Conservation (phyloP, 2,797 vertebrate genomes). For the Dendrocincla tyrannina region DNA sequence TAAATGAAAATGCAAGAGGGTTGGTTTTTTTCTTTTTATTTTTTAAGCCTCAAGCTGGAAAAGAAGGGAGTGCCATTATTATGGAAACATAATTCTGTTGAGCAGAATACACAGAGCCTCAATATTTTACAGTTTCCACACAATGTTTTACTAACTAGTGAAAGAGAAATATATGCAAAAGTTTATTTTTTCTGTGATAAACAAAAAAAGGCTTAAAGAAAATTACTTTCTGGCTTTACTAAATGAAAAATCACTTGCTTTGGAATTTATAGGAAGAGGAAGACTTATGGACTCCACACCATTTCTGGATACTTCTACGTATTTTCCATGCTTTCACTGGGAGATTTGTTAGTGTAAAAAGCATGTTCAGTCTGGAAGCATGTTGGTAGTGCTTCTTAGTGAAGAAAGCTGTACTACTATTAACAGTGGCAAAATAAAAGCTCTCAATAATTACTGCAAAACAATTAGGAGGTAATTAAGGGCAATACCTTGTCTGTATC, state of each 20-base stretch:
- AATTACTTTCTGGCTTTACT: not conserved
- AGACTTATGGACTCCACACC: not conserved
- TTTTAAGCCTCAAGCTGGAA: not conserved
- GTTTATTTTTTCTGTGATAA: not conserved
- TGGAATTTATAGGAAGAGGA: not conserved
- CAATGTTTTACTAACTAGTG: not conserved
- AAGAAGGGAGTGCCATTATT: not conserved
- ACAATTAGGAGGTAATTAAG: constrained; percentile 46
- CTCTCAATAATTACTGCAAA: constrained; percentile 16
- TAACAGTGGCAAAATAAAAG: constrained; percentile 14
- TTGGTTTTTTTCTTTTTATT: not conserved
- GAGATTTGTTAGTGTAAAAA: not conserved
- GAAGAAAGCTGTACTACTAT: not conserved
- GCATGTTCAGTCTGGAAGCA: not conserved
- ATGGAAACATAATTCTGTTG: not conserved
- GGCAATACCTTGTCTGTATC: not conserved
- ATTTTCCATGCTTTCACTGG: not conserved
- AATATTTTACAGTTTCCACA: not conserved
- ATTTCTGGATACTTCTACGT: not conserved
- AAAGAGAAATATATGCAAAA: constrained; percentile 1
- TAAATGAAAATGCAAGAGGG: not conserved
- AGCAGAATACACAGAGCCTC: not conserved
- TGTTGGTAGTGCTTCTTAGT: not conserved
- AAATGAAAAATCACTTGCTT: not conserved
- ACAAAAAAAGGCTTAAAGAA: not conserved